These are phyloP conservation scores for Formica exsecta DNA, from an alignment of 1,140 invertebrate species.

Conservation along the genomic window DNA sequence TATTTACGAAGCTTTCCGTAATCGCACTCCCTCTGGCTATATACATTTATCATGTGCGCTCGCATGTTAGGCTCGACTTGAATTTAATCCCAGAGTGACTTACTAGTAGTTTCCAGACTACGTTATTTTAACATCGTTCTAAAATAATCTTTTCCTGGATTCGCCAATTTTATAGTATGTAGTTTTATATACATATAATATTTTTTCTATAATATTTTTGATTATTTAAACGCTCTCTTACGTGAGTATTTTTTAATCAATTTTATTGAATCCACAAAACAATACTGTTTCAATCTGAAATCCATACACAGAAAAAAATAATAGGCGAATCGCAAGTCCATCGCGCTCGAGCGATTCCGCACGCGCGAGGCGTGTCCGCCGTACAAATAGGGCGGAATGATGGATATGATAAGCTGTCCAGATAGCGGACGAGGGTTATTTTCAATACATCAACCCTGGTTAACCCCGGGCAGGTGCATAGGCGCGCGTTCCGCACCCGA, in stretches of 20 bases:
- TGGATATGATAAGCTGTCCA: constrained; percentile 78
- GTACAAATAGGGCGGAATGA: constrained; percentile 76
- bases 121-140: constrained; percentile 1
- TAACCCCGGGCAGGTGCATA: constrained; percentile 60
- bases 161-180: background rate
- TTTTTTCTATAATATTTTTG: background rate
- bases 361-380: constrained; percentile 23
- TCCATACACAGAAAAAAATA: constrained; percentile 23
- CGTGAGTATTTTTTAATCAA: background rate
- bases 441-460: constrained; percentile 77
- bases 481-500: background rate
- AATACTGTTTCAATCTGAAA: background rate
- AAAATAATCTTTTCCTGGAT: background rate
- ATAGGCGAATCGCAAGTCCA: constrained; percentile 32
- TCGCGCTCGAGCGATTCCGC: constrained; percentile 35
- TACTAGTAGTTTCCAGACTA: constrained; percentile 27
- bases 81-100: constrained; percentile 53
- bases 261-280: background rate
- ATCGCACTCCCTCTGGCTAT: constrained; percentile 27
- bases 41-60: constrained; percentile 51
- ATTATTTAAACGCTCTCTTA: background rate
- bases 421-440: constrained; percentile 75
- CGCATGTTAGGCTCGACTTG: constrained; percentile 40
- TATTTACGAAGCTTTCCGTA: constrained; percentile 48
- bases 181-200: background rate